A percentile compares a stretch with the other conserved stretches of the same genome.
phyloP scores from a whole-genome alignment of 2,888 invertebrate genomes.

The Tipula vernalis region DNA sequence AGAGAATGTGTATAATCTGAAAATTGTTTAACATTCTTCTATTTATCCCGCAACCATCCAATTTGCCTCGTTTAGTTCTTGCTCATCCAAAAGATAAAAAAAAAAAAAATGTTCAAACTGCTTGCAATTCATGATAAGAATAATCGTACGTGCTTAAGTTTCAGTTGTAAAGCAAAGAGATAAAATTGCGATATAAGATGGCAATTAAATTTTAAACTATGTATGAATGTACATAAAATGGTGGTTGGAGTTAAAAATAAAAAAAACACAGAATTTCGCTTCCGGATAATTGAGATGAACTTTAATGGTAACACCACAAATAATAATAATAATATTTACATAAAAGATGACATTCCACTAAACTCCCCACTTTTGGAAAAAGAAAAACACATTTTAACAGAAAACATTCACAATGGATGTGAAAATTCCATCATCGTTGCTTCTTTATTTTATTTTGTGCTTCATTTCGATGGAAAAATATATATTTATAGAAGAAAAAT shows the following conservation, averaged over 20 bases:
- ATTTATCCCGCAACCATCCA: not conserved
- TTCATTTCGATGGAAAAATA: not conserved
- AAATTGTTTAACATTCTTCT: not conserved
- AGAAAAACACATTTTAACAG: not conserved
- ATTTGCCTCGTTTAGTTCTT: not conserved
- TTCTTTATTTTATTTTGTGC: not conserved
- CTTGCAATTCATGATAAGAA: not conserved
- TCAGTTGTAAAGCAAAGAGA: not conserved
- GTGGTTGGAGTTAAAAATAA: not conserved
- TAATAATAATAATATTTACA: not conserved
- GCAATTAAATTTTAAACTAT: not conserved
- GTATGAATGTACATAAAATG: not conserved
- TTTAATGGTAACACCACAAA: not conserved
- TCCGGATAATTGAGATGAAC: constrained; percentile 4
- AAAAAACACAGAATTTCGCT: not conserved
- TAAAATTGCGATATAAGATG: not conserved
- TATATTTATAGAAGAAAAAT: not conserved
- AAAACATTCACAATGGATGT: not conserved
- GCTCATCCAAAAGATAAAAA: not conserved
- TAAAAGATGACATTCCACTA: not conserved
- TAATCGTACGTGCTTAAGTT: not conserved
- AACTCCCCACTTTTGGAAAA: not conserved
- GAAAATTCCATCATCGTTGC: not conserved
- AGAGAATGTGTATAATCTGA: not conserved
- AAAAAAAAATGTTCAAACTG: not conserved